Evolutionary conservation across 2,113 vertebrate genomes (phyloP).

Genomic region (Bungarus multicinctus): DNA sequence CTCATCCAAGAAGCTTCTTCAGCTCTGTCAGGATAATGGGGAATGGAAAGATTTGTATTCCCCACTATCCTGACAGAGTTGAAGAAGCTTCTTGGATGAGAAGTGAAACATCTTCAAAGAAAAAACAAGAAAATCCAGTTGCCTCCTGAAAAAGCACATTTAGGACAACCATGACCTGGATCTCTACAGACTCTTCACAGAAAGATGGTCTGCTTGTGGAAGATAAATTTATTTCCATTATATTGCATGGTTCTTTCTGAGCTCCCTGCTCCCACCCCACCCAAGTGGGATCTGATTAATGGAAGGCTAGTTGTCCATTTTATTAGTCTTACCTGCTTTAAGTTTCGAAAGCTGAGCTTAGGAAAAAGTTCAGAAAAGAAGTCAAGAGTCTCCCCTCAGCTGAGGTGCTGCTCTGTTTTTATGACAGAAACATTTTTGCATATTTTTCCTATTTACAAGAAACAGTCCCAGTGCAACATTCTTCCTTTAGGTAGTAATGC

Average conservation of each 20-base stretch:
- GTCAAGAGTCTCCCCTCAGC: not conserved
- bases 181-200: not conserved
- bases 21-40: too few relatives aligned
- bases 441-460: not conserved
- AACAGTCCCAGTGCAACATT: not conserved
- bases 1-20: too few relatives aligned
- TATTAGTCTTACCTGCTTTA: not conserved
- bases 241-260: not conserved
- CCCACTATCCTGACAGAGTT: too few relatives aligned
- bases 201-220: not conserved
- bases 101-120: too few relatives aligned
- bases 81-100: too few relatives aligned
- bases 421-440: constrained; percentile 8
- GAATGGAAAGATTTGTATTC: too few relatives aligned
- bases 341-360: constrained; percentile 2
- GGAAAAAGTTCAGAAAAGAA: not conserved
- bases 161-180: too few relatives aligned
- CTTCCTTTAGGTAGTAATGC: not conserved
- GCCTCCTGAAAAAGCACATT: too few relatives aligned
- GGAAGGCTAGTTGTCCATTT: not conserved
- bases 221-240: not conserved
- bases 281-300: not conserved
- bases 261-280: not conserved
- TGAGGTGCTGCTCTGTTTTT: not conserved
- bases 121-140: too few relatives aligned